Evolutionary conservation across 2,113 vertebrate genomes (phyloP).

Genomic region (Bubo blakistoni): DNA sequence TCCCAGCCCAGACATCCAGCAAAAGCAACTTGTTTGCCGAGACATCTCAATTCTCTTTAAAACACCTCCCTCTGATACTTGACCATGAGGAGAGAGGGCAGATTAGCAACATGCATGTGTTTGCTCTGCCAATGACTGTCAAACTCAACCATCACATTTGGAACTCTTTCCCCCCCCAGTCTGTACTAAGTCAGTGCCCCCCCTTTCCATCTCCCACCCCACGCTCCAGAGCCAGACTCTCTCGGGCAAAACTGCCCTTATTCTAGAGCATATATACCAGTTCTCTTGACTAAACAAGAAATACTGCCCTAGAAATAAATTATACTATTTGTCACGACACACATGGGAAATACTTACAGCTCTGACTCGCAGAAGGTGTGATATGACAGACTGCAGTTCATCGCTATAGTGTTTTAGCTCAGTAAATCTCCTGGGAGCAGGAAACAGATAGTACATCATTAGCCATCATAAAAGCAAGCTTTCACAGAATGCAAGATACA

Average conservation of each 20-base stretch:
- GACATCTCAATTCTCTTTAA: not conserved
- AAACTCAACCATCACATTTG: not conserved
- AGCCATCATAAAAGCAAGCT: slow-evolving; percentile 52
- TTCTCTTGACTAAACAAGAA: slow-evolving; percentile 2
- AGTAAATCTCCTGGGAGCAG: slow-evolving; percentile 81
- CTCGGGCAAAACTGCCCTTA: not conserved
- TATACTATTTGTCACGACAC: slow-evolving; percentile 42
- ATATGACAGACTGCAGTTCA: slow-evolving; percentile 88
- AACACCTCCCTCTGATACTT: not conserved
- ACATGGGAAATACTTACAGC: slow-evolving; percentile 79
- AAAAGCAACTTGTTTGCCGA: not conserved
- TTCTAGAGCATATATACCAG: not conserved
- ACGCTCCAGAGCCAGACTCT: not conserved
- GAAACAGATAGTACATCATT: slow-evolving; percentile 64
- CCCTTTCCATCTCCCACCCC: not conserved
- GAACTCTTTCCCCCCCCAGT: not conserved
- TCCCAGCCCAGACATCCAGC: not conserved
- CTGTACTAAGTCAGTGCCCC: not conserved
- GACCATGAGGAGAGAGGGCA: not conserved
- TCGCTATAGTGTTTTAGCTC: slow-evolving; percentile 93
- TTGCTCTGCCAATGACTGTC: not conserved
- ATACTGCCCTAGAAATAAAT: slow-evolving; percentile 31
- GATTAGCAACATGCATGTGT: not conserved
- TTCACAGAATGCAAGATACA: slow-evolving; percentile 24
- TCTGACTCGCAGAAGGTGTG: slow-evolving; percentile 89